Evolutionary conservation across 2,888 invertebrate species (phyloP), one percentile per base, ranked within the genome.

Genomic region (Colletes collaris): DNA sequence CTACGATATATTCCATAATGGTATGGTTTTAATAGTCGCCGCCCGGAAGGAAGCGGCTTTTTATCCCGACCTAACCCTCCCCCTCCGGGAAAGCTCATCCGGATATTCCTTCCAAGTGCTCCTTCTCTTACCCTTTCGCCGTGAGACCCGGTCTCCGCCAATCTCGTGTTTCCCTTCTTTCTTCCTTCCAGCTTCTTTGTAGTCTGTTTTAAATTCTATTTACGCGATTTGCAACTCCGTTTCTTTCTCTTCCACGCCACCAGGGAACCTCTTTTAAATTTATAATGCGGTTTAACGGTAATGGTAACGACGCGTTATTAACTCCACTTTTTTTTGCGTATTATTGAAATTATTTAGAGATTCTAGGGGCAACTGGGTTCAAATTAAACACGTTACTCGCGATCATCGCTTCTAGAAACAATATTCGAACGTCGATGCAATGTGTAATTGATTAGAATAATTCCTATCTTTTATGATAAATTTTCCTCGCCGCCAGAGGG

Each of bases 21-120:
- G 84, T 73, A 74, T 50, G 87, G 75, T 86, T 86, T 86, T 87
- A 86, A 86, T 86, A 82, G 78, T 75, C 56, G 58, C 53, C 70
- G 63, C 13, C 74, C 78, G 86, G 84, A 79, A 82, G 68, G 80
- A 78, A 82, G 67, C 77, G 66, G 59, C 77, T 86, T 86, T 86
- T 86, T 86, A 80, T 86, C 74, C 76, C 59, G 19, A 27, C 27
- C 27, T 2, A 1, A 27, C 27, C 27, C 27, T 27, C 2, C 27
- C 1, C 27, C 60, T 63, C 67, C 67, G 64, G 53, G 67, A 68
- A 79, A 79, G 65, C 76, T 75, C 72, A 44, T 74, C 71, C 56
- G 49, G 49, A 63, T 46, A 55, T 65, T 50, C 46, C 82, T 69
- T 55, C 67, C 27, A 44, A 27, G 37, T 64, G 64, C 65, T 71